These are phyloP conservation scores for Sanderia malayensis DNA, from an alignment of 30 jellyfish, hydroid and myxozoan genomes.

Conservation along the genomic window DNA sequence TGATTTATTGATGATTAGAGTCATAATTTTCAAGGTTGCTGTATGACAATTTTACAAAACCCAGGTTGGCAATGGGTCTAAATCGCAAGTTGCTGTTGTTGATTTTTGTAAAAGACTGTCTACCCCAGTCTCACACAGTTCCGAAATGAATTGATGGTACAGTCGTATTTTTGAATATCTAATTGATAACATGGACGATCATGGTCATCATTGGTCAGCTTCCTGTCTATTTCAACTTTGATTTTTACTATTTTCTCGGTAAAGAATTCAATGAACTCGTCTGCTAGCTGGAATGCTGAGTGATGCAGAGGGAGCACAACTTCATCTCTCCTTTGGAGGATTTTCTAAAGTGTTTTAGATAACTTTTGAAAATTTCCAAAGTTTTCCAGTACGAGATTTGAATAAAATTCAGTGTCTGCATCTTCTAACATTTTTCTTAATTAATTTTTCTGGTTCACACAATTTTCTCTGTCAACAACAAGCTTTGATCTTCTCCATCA, in stretches of 20 bases:
- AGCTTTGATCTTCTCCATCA: constrained; percentile 59
- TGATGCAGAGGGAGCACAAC: constrained; percentile 55
- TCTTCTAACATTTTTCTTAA: constrained; percentile 42
- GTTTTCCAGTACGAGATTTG: constrained; percentile 51
- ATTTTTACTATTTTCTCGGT: constrained; percentile 51
- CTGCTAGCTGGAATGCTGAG: constrained; percentile 45
- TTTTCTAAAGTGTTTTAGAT: constrained; percentile 23
- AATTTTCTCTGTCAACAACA: constrained; percentile 52
- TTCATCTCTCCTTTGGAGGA: constrained; percentile 52
- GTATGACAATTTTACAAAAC: constrained; percentile 52
- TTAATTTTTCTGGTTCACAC: constrained; percentile 48
- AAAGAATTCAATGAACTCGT: constrained; percentile 59
- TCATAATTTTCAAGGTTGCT: constrained; percentile 46
- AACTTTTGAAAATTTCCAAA: constrained; percentile 47
- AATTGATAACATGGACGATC: constrained; percentile 36
- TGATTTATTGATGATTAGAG: constrained; percentile 55
- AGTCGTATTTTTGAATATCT: constrained; percentile 37
- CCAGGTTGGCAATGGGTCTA: constrained; percentile 58
- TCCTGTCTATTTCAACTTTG: constrained; percentile 41
- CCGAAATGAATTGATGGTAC: constrained; percentile 49
- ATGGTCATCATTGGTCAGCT: constrained; percentile 46
- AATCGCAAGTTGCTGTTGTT: constrained; percentile 32
- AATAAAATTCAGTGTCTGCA: constrained; percentile 33
- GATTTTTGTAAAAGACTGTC: constrained; percentile 40
- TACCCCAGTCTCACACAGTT: constrained; percentile 52